phyloP scores from a whole-genome alignment of 2,113 vertebrate genomes.

The Gulo gulo region DNA sequence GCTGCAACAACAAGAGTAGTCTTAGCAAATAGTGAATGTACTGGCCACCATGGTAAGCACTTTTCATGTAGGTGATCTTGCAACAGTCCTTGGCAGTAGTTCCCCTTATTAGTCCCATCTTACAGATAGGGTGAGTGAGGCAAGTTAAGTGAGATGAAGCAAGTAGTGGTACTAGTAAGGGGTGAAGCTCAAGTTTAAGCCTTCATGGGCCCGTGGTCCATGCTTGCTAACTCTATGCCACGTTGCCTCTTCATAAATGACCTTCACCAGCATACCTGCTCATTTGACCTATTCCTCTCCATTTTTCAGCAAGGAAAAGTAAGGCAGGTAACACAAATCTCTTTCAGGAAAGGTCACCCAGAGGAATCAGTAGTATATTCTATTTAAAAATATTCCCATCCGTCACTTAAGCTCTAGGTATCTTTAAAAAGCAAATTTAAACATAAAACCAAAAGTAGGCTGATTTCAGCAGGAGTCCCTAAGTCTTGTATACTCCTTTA shows the following conservation, averaged over 20 bases:
- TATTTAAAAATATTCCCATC: neutral
- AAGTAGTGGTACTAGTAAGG: neutral
- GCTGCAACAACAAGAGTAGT: neutral
- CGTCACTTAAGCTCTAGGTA: neutral
- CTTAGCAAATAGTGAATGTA: neutral
- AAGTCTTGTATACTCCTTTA: conserved; percentile 38
- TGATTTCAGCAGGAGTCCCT: neutral
- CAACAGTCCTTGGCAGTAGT: too few relatives aligned
- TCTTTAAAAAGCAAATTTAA: neutral
- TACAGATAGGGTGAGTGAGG: neutral
- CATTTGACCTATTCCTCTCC: neutral
- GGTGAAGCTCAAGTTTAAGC: too few relatives aligned
- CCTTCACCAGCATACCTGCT: too few relatives aligned
- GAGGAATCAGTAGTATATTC: neutral
- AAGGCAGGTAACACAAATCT: neutral
- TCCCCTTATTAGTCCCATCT: neutral
- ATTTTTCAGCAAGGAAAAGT: neutral
- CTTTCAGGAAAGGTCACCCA: neutral
- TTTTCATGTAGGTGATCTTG: neutral
- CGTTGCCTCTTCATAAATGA: neutral
- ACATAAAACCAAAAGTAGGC: neutral
- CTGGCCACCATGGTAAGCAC: neutral
- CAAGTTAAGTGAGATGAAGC: neutral
- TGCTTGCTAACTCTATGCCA: neutral
- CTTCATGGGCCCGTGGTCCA: fast-evolving